Base-by-base conservation (phyloP, 1,140 invertebrate species). In the Venturia canescens region DNA sequence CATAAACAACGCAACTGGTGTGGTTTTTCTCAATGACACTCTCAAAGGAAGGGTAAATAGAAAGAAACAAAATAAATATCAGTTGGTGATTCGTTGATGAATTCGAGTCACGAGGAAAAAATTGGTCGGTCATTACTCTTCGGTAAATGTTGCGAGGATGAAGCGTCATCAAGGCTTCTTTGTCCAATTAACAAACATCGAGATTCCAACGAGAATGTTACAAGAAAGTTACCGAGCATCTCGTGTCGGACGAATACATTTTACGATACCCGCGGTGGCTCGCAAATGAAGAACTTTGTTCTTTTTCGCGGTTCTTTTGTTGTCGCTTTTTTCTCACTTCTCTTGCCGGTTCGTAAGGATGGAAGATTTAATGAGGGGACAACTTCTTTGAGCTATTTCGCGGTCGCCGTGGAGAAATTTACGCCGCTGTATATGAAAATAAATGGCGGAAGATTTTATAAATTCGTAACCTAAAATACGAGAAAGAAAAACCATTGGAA, bases 11-110 rank as follows among this genome's bases (percentile, higher is more conserved):
- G 89, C 92, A 4, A 95, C 94, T 13, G 96, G 96, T 16, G 93
- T 93, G 6, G 94, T 97, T 57, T 94, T 93, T 84, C 90, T 96
- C 13, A 95, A 96, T 77, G 94, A 96, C 75, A 94, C 94, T 3
- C 89, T 97, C 1, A 90, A 92, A 84, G 95, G 93, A 78, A 93
- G 93, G 87, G 95, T 96, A 91, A 94, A 93, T 3, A 4, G n/a
- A n/a, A 53, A 53, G 15, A 53, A 53, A 18, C 38, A 44, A 44
- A 44, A 4, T 1, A 53, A 53, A n/a, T 53, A 18, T 53, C 50
- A n/a, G 1, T 44, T 44, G 3, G 38, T 53, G 1, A 50, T 18
- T 13, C 48, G 48, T 50, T 18, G 48, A 50, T 50, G 15, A 50
- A 50, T 50, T 50, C 1, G 15, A 50, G 48, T 16, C 1, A 18